phyloP scores from a whole-genome alignment of 2,888 invertebrate species.

The Papilio protenor region DNA sequence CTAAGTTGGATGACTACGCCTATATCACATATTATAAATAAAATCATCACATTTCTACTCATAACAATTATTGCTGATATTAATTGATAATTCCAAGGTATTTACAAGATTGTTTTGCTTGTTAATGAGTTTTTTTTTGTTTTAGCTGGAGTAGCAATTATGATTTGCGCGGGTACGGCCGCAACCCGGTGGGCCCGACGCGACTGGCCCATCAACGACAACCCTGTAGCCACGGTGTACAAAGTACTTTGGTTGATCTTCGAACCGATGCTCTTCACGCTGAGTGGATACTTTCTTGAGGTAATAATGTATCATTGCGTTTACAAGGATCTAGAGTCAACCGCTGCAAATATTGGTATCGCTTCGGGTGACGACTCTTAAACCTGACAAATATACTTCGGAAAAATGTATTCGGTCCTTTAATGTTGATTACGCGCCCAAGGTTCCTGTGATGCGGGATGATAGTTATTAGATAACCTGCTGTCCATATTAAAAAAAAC shows the following conservation, averaged over 20 bases:
- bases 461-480: neutral
- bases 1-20: no score
- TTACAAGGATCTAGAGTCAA: neutral
- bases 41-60: no score
- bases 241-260: constrained; percentile 75
- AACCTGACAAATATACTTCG: neutral
- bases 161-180: constrained; percentile 78
- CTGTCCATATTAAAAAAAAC: neutral
- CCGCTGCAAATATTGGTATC: neutral
- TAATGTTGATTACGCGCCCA: neutral
- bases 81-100: neutral
- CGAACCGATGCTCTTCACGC: constrained; percentile 77
- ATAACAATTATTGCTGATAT: neutral
- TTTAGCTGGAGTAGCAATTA: constrained; percentile 79
- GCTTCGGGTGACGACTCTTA: neutral
- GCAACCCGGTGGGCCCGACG: constrained; percentile 76
- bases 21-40: no score
- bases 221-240: constrained; percentile 75
- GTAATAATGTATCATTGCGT: constrained; percentile 53
- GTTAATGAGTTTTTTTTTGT: neutral
- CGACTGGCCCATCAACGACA: constrained; percentile 72
- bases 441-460: neutral
- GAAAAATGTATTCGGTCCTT: neutral
- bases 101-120: neutral
- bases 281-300: constrained; percentile 77